These are phyloP conservation scores for Leptopilina myrica DNA, from an alignment of 2,888 invertebrate genomes.

Conservation along the genomic window DNA sequence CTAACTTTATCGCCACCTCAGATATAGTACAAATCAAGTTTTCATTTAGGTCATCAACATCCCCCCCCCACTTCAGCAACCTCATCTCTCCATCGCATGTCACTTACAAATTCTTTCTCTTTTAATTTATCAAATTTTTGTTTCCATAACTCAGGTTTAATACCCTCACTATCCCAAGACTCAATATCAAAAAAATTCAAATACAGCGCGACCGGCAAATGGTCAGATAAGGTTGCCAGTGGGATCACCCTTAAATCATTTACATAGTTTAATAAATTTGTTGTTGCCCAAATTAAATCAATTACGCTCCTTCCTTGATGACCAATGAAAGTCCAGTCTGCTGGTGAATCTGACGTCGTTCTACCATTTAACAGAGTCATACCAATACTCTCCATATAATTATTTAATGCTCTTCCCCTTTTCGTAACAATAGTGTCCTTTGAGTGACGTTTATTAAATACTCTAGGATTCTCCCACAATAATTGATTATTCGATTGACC, in stretches of 20 bases:
- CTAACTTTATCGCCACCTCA: neutral
- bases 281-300: neutral
- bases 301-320: neutral
- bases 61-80: neutral
- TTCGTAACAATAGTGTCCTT: neutral
- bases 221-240: neutral
- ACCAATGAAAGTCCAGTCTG: neutral
- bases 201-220: neutral
- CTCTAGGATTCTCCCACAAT: neutral
- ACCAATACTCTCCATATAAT: neutral
- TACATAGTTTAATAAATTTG: neutral
- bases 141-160: neutral
- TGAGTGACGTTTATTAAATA: neutral
- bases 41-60: neutral
- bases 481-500: neutral
- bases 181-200: neutral
- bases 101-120: neutral
- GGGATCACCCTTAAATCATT: neutral
- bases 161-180: too few relatives aligned
- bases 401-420: neutral
- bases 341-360: neutral
- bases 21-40: neutral
- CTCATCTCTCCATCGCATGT: neutral
- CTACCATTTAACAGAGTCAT: neutral
- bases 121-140: neutral